Conservation (phyloP, 2,888 invertebrate genomes). For the Euspilapteryx auroguttella region DNA sequence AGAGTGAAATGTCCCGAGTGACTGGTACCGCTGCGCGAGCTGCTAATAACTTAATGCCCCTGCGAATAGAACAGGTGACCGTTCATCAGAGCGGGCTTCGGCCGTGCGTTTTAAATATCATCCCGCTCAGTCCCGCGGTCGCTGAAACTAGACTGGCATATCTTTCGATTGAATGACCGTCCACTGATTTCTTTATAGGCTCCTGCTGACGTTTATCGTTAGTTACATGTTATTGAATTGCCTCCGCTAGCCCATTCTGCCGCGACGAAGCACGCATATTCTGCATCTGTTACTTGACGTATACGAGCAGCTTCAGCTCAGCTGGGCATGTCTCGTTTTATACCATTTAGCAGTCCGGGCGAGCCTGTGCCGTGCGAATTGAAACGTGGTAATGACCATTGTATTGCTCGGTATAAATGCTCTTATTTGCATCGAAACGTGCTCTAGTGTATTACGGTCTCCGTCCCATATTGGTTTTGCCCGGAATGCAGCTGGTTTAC, state of each 20-base stretch:
- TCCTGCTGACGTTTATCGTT: conserved; percentile 9
- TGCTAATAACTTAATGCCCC: conserved; percentile 55
- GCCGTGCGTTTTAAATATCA: conserved; percentile 10
- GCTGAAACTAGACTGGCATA: conserved; percentile 12
- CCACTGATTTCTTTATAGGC: conserved; percentile 16
- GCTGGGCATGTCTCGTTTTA: conserved; percentile 27
- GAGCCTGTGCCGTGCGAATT: conserved; percentile 29
- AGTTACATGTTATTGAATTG: conserved; percentile 13
- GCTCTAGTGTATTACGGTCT: conserved; percentile 27
- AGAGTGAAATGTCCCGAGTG: conserved; percentile 40
- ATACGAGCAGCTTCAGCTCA: conserved; percentile 18
- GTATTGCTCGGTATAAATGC: conserved; percentile 37
- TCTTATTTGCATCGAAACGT: conserved; percentile 47
- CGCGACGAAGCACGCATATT: conserved; percentile 32
- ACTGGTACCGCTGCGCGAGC: conserved; percentile 33
- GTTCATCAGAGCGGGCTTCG: neutral
- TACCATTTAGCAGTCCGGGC: conserved; percentile 38
- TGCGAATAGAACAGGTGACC: conserved; percentile 23
- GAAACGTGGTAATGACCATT: conserved; percentile 48
- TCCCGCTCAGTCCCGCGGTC: conserved; percentile 12
- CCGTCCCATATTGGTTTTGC: conserved; percentile 16
- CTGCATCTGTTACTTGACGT: conserved; percentile 27
- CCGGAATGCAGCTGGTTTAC: conserved; percentile 20
- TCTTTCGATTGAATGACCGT: conserved; percentile 12
- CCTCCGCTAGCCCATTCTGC: conserved; percentile 20